Percentiles rank a stretch among this genome's conserved stretches.
phyloP scores from a whole-genome alignment of 2,113 vertebrate species.

The Antennarius striatus region DNA sequence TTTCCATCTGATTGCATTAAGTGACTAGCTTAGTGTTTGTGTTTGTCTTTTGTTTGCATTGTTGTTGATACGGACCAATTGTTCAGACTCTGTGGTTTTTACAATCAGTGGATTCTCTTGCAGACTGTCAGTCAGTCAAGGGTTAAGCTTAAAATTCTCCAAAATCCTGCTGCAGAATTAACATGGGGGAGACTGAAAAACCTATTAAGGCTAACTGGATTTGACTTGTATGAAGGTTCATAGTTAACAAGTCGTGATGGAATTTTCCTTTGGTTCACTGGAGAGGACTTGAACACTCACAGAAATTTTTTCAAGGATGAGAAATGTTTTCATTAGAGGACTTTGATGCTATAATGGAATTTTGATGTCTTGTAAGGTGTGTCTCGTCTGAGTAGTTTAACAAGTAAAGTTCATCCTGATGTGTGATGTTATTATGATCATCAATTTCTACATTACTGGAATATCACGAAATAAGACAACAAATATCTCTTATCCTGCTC shows the following conservation, averaged over 20 bases:
- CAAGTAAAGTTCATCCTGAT: neutral
- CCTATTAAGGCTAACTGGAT: constrained; percentile 61
- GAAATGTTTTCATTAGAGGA: constrained; percentile 17
- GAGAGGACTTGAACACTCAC: constrained; percentile 33
- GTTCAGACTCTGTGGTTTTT: constrained; percentile 24
- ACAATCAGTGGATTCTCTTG: constrained; percentile 22
- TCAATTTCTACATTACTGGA: no score
- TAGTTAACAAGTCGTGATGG: constrained; percentile 59
- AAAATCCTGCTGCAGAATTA: constrained; percentile 54
- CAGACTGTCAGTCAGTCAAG: constrained; percentile 24
- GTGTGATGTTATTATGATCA: neutral
- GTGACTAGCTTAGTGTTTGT: constrained; percentile 49
- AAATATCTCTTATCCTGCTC: no score
- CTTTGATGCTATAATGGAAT: constrained; percentile 40
- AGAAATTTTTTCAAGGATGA: constrained; percentile 37
- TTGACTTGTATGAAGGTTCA: constrained; percentile 57
- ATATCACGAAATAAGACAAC: no score
- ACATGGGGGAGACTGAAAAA: constrained; percentile 62
- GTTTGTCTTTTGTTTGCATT: constrained; percentile 25
- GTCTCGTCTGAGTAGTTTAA: neutral
- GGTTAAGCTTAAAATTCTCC: constrained; percentile 54
- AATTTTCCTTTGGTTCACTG: constrained; percentile 53
- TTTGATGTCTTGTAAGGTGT: constrained; percentile 35
- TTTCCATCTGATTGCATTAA: constrained; percentile 58
- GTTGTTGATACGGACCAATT: no score